A percentile compares a stretch with the other conserved stretches of the same genome.
phyloP scores from a whole-genome alignment of 2,797 vertebrate genomes.

The Eulemur albifrons region DNA sequence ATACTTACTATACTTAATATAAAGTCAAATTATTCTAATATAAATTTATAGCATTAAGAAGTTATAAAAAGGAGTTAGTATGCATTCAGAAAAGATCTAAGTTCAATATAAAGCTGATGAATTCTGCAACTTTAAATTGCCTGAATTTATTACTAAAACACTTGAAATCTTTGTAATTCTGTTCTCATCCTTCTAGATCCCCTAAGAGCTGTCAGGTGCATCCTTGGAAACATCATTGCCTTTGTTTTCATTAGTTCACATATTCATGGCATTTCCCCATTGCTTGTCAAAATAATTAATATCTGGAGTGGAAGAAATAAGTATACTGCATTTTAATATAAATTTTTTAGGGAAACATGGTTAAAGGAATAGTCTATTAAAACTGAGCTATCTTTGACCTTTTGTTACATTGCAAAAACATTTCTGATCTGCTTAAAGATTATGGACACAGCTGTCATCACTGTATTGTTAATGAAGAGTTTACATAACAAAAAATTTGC shows the following conservation, averaged over 20 bases:
- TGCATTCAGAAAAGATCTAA: conserved; percentile 30
- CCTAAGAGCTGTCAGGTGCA: conserved; percentile 66
- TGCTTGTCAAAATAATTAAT: conserved; percentile 78
- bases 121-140: conserved; percentile 50
- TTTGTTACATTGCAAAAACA: conserved; percentile 58
- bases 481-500: conserved; percentile 38
- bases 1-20: not conserved
- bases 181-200: conserved; percentile 43
- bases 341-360: conserved; percentile 43
- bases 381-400: conserved; percentile 65
- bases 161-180: conserved; percentile 65
- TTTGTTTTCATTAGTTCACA: conserved; percentile 65
- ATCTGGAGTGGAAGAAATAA: conserved; percentile 56
- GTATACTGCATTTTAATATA: conserved; percentile 70
- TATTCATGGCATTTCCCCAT: conserved; percentile 58
- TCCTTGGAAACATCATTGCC: conserved; percentile 56
- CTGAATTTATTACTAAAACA: conserved; percentile 50
- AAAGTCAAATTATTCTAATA: conserved; percentile 26
- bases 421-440: conserved; percentile 58
- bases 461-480: conserved; percentile 25
- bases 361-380: conserved; percentile 56
- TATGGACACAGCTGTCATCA: conserved; percentile 25
- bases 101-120: conserved; percentile 29
- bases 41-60: conserved; percentile 37
- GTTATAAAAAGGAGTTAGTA: not conserved